Conservation (phyloP, 2,888 invertebrate species). For the Sclerodermus sp. region DNA sequence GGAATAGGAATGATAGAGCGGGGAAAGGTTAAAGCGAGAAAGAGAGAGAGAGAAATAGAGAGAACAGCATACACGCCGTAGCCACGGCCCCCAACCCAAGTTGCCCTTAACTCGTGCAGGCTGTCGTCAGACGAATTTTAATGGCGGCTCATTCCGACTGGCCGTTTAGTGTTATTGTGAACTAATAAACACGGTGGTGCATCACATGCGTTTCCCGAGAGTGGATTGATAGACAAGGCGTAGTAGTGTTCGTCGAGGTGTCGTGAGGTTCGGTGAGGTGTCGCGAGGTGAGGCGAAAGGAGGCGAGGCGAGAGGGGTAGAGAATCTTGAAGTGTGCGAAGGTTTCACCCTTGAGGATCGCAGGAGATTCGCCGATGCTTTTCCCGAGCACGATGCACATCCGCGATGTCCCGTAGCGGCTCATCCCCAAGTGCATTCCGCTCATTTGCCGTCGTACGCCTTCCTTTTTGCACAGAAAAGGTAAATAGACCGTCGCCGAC, state of each 20-base stretch:
- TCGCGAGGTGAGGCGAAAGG: no score
- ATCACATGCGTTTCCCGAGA: conserved; percentile 2
- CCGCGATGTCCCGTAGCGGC: conserved; percentile 45
- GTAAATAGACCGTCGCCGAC: conserved; percentile 15
- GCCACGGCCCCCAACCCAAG: conserved; percentile 31
- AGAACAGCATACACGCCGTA: conserved; percentile 34
- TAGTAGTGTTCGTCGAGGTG: no score
- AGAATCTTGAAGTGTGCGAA: conserved; percentile 2
- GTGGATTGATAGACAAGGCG: no score
- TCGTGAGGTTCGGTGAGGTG: no score
- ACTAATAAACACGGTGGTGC: conserved; percentile 28
- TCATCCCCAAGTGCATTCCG: conserved; percentile 27
- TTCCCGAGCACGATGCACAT: conserved; percentile 22
- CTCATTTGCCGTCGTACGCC: conserved; percentile 26
- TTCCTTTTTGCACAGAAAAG: conserved; percentile 28
- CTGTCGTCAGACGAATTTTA: conserved; percentile 49
- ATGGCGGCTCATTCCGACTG: conserved; percentile 49
- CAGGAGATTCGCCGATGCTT: not conserved
- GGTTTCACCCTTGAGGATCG: conserved; percentile 2
- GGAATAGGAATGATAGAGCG: no score
- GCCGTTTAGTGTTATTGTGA: conserved; percentile 48
- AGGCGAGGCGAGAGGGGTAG: not conserved
- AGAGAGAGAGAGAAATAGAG: no score
- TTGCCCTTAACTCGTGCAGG: conserved; percentile 33
- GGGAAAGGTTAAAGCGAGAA: no score